A percentile compares a stretch with the other conserved stretches of the same genome.
Evolutionary conservation across 92 coral and sea anemone genomes (phyloP).

Genomic region (Meandrina meandrites): DNA sequence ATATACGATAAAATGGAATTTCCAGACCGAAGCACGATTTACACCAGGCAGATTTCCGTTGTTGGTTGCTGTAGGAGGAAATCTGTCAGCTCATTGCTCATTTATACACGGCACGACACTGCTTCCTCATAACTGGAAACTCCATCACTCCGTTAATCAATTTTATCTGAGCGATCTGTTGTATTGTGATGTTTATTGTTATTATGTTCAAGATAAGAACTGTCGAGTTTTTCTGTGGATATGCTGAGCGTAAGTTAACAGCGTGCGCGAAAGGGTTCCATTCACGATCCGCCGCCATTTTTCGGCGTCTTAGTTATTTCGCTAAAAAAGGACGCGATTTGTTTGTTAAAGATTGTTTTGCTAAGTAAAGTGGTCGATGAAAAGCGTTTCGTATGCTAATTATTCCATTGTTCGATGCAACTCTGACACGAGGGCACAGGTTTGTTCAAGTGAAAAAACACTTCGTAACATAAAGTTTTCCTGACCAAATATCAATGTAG

Average conservation of each 20-base stretch:
- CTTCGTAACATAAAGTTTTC: neutral
- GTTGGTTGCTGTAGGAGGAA: neutral
- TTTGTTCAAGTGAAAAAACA: neutral
- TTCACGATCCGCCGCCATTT: neutral
- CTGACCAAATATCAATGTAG: neutral
- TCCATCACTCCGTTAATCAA: constrained; percentile 15
- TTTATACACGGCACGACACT: neutral
- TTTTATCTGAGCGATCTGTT: constrained; percentile 35
- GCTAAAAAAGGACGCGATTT: constrained; percentile 6
- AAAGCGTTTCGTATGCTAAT: constrained; percentile 32
- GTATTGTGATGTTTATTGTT: constrained; percentile 23
- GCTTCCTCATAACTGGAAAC: neutral
- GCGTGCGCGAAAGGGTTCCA: neutral
- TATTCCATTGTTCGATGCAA: neutral
- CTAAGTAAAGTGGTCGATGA: constrained; percentile 31
- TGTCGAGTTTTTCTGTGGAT: neutral
- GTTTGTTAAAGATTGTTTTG: constrained; percentile 23
- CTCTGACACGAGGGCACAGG: neutral
- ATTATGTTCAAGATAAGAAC: constrained; percentile 20
- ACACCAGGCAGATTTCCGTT: neutral
- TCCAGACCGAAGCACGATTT: neutral
- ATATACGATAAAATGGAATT: neutral
- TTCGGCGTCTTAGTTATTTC: neutral
- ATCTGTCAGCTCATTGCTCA: constrained; percentile 14
- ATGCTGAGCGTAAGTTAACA: neutral